A percentile compares a stretch with the other conserved stretches of the same genome.
Evolutionary conservation across 2,797 vertebrate species (phyloP).

Genomic region (Cirrhinus molitorella): DNA sequence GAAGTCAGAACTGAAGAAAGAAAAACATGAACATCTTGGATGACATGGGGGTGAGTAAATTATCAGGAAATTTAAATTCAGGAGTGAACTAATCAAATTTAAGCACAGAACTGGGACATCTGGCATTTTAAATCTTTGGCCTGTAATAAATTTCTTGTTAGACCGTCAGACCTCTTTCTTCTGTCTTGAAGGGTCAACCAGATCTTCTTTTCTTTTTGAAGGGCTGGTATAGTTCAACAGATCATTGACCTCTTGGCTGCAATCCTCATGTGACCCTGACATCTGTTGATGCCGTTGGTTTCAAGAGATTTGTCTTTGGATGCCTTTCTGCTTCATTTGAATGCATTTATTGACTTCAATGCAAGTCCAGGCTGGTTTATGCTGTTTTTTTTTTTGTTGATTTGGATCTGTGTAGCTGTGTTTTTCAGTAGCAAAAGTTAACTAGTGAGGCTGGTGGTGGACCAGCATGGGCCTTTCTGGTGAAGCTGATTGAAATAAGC

Average conservation of each 20-base stretch:
- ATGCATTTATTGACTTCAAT: background rate
- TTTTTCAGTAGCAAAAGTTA: background rate
- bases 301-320: background rate
- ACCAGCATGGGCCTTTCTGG: background rate
- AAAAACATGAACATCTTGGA: too few relatives aligned
- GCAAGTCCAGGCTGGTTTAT: background rate
- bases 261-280: constrained; percentile 35
- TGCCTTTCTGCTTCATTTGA: background rate
- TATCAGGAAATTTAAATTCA: too few relatives aligned
- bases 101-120: too few relatives aligned
- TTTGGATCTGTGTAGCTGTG: background rate
- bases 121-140: background rate
- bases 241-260: constrained; percentile 26
- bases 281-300: constrained; percentile 15
- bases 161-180: constrained; percentile 17
- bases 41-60: too few relatives aligned
- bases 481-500: background rate
- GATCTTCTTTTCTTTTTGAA: constrained; percentile 8
- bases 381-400: background rate
- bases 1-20: too few relatives aligned
- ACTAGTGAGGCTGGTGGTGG: too few relatives aligned
- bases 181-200: constrained; percentile 26
- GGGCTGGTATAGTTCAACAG: constrained; percentile 15
- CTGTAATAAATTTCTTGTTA: background rate
- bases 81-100: too few relatives aligned